Evolutionary conservation across 1,140 invertebrate genomes (phyloP).

Genomic region (Lordiphosa collinella): DNA sequence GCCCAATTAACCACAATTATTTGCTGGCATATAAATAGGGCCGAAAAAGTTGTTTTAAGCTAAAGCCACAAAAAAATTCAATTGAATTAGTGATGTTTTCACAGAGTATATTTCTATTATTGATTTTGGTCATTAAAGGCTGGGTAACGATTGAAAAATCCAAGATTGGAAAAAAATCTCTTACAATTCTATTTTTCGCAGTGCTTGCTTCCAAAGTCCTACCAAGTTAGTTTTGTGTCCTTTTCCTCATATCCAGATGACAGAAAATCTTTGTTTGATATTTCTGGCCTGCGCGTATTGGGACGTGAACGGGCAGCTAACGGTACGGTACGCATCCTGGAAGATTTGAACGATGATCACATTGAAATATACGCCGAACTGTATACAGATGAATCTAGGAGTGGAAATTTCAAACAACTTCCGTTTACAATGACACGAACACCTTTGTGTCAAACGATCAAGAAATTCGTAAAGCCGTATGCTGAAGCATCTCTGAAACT

Average conservation of each 20-base stretch:
- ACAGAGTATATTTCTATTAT: neutral
- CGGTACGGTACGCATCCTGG: slow-evolving; percentile 10
- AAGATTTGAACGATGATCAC: slow-evolving; percentile 9
- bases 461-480: slow-evolving; percentile 8
- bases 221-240: neutral
- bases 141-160: neutral
- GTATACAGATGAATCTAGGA: slow-evolving; percentile 12
- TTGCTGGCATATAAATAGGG: too few relatives aligned
- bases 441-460: slow-evolving; percentile 13
- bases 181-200: too few relatives aligned
- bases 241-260: neutral
- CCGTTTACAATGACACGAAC: neutral
- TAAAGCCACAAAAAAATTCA: too few relatives aligned
- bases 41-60: too few relatives aligned
- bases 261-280: neutral
- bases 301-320: slow-evolving; percentile 20
- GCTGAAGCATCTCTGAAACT: neutral
- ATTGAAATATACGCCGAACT: slow-evolving; percentile 10
- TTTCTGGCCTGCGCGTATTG: slow-evolving; percentile 2
- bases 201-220: neutral
- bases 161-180: too few relatives aligned
- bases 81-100: neutral
- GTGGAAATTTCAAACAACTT: slow-evolving; percentile 23
- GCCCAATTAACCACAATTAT: too few relatives aligned
- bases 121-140: neutral